These are phyloP conservation scores for Eriocheir sinensis DNA, from an alignment of 1,140 invertebrate genomes.

Conservation along the genomic window DNA sequence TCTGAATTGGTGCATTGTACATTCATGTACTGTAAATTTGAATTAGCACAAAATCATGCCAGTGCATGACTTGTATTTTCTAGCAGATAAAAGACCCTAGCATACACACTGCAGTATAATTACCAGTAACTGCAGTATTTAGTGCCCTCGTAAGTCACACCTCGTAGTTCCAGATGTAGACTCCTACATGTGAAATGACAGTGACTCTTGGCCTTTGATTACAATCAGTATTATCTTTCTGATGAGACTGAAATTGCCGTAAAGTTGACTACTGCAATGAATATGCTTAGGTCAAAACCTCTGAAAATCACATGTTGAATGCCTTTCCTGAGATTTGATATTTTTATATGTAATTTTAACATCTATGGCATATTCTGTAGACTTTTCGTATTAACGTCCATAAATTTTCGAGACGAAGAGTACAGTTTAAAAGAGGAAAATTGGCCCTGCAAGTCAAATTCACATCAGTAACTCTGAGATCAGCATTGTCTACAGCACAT, in stretches of 20 bases:
- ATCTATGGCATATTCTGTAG: slow-evolving; percentile 53
- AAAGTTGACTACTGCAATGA: background rate
- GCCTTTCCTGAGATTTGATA: slow-evolving; percentile 70
- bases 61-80: slow-evolving; percentile 53
- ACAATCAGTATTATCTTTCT: no score
- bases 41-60: background rate
- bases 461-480: background rate
- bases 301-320: slow-evolving; percentile 58
- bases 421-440: background rate
- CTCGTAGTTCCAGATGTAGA: background rate
- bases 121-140: slow-evolving; percentile 1
- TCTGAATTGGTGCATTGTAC: background rate
- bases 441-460: background rate
- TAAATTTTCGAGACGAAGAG: background rate
- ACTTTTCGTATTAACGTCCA: background rate
- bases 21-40: no score
- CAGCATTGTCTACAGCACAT: slow-evolving; percentile 49
- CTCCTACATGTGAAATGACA: no score
- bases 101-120: slow-evolving; percentile 15
- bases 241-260: background rate
- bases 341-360: slow-evolving; percentile 74
- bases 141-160: background rate
- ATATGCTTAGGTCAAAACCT: slow-evolving; percentile 42
- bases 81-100: slow-evolving; percentile 11
- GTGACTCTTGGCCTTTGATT: no score